Evolutionary conservation across 35 echinoderm and acorn worm species (phyloP), one percentile per base, ranked within the genome.

Genomic region (Stichopus chloronotus): DNA sequence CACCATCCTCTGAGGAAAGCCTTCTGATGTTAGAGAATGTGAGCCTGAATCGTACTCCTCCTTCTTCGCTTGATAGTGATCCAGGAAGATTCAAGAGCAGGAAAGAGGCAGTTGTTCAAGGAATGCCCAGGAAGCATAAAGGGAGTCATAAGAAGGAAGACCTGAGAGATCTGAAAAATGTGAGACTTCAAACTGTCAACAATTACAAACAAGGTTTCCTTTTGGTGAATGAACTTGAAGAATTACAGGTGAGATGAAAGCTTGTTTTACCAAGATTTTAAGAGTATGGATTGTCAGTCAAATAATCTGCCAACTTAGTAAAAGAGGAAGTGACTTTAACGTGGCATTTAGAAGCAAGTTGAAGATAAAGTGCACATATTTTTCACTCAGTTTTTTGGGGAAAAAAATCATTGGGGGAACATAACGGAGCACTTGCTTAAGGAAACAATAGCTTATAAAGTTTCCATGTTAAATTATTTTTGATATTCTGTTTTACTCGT

Each of bases 221-320:
- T 22, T 78, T 98, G 72, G 95, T 96, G 77, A 88, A 98, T 96
- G 97, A 96, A 54, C 85, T 93, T 91, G 97, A 98, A 93, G 78
- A 78, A 60, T 82, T 98, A n/a, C 96, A 98, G 96, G 96, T 98
- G 22, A 52, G 65, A 63, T 43, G 30, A 43, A 43, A 43, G 30
- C 30, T 43, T 43, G 30, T 43, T 43, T 3, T 43, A 43, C 30
- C 30, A 43, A 43, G 30, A 43, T 43, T 43, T 43, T 43, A 43
- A 43, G 0, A 0, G 3, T 0, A 43, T 43, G 30, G 30, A 43
- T 43, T 43, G 30, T 43, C 30, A 43, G 1, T 43, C 30, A 43
- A 43, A 43, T 43, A 43, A 43, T 43, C 56, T 57, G 5, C 19
- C 4, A 10, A 56, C 16, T 17, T n/a, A 11, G 4, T 4, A 19